Evolutionary conservation across 2,888 invertebrate genomes (phyloP).

Genomic region (Oligia fasciuncula): DNA sequence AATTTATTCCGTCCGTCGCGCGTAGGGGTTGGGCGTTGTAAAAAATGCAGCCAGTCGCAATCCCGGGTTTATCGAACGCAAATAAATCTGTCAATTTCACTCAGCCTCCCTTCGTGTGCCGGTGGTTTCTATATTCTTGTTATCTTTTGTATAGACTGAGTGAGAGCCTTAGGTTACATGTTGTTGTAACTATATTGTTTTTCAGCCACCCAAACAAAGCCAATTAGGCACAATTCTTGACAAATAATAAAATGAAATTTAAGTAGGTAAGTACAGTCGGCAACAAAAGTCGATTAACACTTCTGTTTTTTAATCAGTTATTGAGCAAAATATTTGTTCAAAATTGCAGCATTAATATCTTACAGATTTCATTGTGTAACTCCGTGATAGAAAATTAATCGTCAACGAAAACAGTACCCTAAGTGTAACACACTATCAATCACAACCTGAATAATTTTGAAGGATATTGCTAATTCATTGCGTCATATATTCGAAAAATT

Average conservation of each 20-base stretch:
- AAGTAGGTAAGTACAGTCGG: neutral
- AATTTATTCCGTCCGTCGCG: constrained; percentile 65
- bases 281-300: too few relatives aligned
- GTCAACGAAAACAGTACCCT: neutral
- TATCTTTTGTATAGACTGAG: constrained; percentile 40
- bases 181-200: neutral
- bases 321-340: too few relatives aligned
- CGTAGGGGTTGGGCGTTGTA: constrained; percentile 71
- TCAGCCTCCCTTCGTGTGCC: constrained; percentile 79
- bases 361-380: neutral
- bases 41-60: constrained; percentile 85
- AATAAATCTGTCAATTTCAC: constrained; percentile 90
- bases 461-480: neutral
- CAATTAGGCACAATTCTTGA: neutral
- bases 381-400: neutral
- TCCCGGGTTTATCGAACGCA: constrained; percentile 84
- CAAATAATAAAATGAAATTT: neutral
- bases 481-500: neutral
- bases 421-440: neutral
- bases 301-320: too few relatives aligned
- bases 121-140: constrained; percentile 61
- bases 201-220: neutral
- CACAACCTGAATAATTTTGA: neutral
- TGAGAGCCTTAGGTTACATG: constrained; percentile 13
- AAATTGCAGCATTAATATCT: too few relatives aligned